Conservation (phyloP, 2,113 vertebrate genomes). For the Phrynosoma blainvillii region DNA sequence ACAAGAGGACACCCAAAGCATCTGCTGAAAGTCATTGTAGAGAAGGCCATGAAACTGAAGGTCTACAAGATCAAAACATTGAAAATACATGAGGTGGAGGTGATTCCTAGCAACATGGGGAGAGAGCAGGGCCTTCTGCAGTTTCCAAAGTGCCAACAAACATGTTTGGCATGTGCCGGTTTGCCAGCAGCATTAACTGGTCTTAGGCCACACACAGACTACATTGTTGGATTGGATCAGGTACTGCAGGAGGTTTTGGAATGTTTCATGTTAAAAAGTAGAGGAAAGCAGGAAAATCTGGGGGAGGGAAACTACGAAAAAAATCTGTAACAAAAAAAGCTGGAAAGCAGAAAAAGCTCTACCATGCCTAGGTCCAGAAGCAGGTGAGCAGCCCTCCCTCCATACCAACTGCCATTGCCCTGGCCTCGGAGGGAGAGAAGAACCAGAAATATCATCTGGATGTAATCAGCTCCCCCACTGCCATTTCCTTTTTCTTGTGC, state of each 20-base stretch:
- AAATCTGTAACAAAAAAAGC: too few species aligned
- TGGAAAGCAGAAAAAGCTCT: too few species aligned
- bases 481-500: too few species aligned
- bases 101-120: slow-evolving; percentile 95
- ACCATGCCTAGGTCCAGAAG: too few species aligned
- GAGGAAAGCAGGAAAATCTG: too few species aligned
- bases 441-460: too few species aligned
- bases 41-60: slow-evolving; percentile 89
- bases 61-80: slow-evolving; percentile 91
- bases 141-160: slow-evolving; percentile 92
- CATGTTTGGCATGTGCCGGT: slow-evolving; percentile 96
- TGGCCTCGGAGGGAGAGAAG: too few species aligned
- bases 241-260: slow-evolving; percentile 89
- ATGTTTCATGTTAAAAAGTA: too few species aligned
- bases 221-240: slow-evolving; percentile 95
- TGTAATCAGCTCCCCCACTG: too few species aligned
- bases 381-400: too few species aligned
- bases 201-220: slow-evolving; percentile 86
- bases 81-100: slow-evolving; percentile 87
- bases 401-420: too few species aligned
- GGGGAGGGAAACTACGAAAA: too few species aligned
- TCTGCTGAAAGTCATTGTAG: slow-evolving; percentile 89
- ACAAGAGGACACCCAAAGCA: slow-evolving; percentile 89
- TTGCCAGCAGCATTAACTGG: slow-evolving; percentile 90
- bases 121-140: slow-evolving; percentile 96